Evolutionary conservation across 2,113 vertebrate species (phyloP).

Genomic region (Thamnaconus septentrionalis): DNA sequence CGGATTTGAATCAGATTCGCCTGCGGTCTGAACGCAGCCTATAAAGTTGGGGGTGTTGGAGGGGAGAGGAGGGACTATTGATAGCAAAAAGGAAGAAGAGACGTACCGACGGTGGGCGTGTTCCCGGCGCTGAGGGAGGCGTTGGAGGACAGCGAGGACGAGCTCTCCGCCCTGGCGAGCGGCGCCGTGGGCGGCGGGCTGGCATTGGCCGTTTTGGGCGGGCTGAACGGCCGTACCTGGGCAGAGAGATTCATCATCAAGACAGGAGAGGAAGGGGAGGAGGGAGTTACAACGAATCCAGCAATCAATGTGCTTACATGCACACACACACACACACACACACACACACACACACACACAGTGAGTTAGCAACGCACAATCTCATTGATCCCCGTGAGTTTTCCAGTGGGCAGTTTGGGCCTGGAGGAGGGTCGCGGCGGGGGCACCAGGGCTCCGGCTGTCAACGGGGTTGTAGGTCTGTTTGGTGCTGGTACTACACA

Average conservation of each 20-base stretch:
- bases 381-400: constrained; percentile 95
- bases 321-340: no score
- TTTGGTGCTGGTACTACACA: constrained; percentile 76
- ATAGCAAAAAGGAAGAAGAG: background rate
- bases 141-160: constrained; percentile 94
- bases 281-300: background rate
- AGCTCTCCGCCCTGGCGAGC: constrained; percentile 92
- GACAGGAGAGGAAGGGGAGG: background rate
- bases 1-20: no score
- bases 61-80: no score
- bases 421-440: constrained; percentile 93
- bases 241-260: background rate
- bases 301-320: background rate
- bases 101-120: constrained; percentile 90
- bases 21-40: no score
- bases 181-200: constrained; percentile 89
- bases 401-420: constrained; percentile 88
- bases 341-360: no score
- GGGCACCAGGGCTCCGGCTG: constrained; percentile 86
- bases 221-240: constrained; percentile 92
- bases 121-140: constrained; percentile 91
- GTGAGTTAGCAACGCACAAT: constrained; percentile 80
- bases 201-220: constrained; percentile 82
- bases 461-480: constrained; percentile 87
- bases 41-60: no score